Conservation (phyloP, 2,888 invertebrate genomes). For the Campoplex capitator region DNA sequence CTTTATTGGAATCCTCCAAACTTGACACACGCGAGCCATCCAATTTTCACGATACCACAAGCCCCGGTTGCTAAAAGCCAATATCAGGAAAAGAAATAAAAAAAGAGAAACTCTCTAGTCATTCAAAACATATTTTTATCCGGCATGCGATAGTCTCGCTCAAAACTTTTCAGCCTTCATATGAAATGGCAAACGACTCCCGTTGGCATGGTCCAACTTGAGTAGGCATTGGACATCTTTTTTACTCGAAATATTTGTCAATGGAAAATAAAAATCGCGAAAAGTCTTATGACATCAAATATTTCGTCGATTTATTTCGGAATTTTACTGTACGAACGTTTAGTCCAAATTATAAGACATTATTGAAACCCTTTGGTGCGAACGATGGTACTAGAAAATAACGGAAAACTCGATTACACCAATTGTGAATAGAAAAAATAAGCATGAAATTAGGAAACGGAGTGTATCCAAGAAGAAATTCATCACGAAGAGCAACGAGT, state of each 20-base stretch:
- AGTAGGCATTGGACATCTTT: too few relatives aligned
- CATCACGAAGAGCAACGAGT: constrained; percentile 1
- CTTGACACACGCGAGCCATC: background rate
- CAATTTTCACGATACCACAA: background rate
- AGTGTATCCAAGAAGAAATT: background rate
- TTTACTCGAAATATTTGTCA: too few relatives aligned
- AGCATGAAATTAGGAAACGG: background rate
- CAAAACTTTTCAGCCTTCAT: background rate
- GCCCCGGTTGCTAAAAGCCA: background rate
- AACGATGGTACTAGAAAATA: background rate
- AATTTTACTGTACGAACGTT: too few relatives aligned
- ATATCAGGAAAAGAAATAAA: background rate
- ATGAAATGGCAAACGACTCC: background rate
- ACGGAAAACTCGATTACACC: background rate
- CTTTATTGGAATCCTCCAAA: background rate
- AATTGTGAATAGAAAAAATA: background rate
- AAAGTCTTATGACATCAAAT: too few relatives aligned
- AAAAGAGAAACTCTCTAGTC: background rate
- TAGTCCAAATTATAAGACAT: too few relatives aligned
- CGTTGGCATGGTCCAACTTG: background rate
- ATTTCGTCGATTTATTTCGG: too few relatives aligned
- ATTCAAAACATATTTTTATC: background rate
- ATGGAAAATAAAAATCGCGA: too few relatives aligned
- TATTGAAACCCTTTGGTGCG: background rate
- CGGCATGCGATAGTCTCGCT: background rate